Evolutionary conservation across 2,888 invertebrate species (phyloP).

Genomic region (Amaurobius ferox): DNA sequence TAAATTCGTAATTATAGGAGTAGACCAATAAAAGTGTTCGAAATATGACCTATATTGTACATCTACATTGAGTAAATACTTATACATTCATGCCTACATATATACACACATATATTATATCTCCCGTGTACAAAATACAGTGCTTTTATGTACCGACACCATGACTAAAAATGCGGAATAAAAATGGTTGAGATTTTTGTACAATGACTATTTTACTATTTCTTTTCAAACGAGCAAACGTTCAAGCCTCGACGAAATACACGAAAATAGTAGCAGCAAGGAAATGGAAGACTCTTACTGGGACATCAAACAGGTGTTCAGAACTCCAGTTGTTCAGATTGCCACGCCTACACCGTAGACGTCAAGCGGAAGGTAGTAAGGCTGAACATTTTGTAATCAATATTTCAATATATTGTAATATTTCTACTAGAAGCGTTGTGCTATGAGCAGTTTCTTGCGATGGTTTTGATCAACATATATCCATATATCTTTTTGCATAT

Average conservation of each 20-base stretch:
- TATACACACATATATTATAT: constrained; percentile 51
- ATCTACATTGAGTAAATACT: constrained; percentile 30
- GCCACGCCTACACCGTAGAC: constrained; percentile 23
- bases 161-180: constrained; percentile 40
- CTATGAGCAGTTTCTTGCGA: constrained; percentile 1
- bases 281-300: not conserved
- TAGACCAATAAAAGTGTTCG: constrained; percentile 44
- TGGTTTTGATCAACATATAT: constrained; percentile 37
- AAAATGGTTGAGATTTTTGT: constrained; percentile 60
- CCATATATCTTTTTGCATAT: constrained; percentile 32
- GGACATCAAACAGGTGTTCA: not conserved
- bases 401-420: not conserved
- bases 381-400: not conserved
- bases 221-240: constrained; percentile 62
- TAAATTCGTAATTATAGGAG: constrained; percentile 27
- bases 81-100: constrained; percentile 26
- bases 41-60: constrained; percentile 30
- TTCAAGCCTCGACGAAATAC: constrained; percentile 42
- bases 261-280: constrained; percentile 49
- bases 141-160: constrained; percentile 53
- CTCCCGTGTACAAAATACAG: constrained; percentile 50
- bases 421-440: constrained; percentile 7
- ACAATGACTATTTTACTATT: constrained; percentile 70
- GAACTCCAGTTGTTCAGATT: not conserved
- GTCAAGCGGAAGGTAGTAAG: not conserved